Percentiles rank a stretch among this genome's conserved stretches.
Evolutionary conservation across 2,797 vertebrate genomes (phyloP).

Genomic region (Eutrigla gurnardus): DNA sequence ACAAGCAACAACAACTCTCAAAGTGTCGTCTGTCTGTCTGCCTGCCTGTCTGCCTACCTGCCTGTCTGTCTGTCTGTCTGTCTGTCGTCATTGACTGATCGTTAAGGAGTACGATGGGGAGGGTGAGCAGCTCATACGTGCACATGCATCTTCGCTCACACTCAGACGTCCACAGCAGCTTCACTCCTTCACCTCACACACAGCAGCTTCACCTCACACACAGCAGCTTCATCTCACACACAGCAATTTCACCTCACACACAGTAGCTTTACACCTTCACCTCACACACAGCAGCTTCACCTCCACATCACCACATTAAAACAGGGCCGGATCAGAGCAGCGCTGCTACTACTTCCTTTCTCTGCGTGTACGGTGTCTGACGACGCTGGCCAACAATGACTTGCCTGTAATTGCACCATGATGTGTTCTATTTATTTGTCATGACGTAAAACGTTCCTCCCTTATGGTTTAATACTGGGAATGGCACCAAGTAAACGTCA

Average conservation of each 20-base stretch:
- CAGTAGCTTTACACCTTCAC: too few relatives aligned
- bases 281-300: slow-evolving; percentile 20
- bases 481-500: slow-evolving; percentile 8
- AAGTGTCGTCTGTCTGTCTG: background rate
- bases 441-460: background rate
- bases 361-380: slow-evolving; percentile 22
- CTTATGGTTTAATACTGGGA: background rate
- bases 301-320: slow-evolving; percentile 42
- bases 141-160: background rate
- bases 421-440: slow-evolving; percentile 34
- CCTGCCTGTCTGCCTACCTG: background rate
- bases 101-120: too few relatives aligned
- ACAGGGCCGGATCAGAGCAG: slow-evolving; percentile 35
- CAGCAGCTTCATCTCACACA: background rate
- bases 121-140: background rate
- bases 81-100: background rate
- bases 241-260: slow-evolving; percentile 17
- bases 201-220: too few relatives aligned
- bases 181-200: background rate
- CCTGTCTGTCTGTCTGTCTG: background rate
- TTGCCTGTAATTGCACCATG: slow-evolving; percentile 42
- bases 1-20: background rate
- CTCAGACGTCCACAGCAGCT: slow-evolving; percentile 17
- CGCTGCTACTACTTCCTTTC: slow-evolving; percentile 13
- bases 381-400: slow-evolving; percentile 18